A percentile compares a stretch with the other conserved stretches of the same genome.
These are phyloP conservation scores for Astyanax mexicanus DNA, from an alignment of 2,797 vertebrate genomes.

Conservation along the genomic window DNA sequence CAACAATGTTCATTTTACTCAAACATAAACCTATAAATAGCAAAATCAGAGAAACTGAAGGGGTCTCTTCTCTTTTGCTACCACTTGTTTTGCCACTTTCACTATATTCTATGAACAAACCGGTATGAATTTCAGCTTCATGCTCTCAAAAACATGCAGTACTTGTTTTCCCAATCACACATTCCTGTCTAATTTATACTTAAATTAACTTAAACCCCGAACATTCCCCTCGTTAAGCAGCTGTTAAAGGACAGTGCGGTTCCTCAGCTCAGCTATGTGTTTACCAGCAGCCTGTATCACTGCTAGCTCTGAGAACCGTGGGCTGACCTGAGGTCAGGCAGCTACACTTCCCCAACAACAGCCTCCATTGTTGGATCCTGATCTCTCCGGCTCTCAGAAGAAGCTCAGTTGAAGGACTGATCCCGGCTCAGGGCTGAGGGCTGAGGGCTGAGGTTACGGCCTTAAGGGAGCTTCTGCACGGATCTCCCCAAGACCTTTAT, in stretches of 20 bases:
- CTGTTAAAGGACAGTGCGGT: conserved; percentile 49
- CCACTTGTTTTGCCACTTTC: no score
- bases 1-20: no score
- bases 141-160: not conserved
- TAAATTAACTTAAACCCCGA: not conserved
- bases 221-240: conserved; percentile 2
- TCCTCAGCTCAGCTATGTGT: conserved; percentile 61
- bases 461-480: conserved; percentile 6
- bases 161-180: not conserved
- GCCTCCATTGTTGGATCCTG: conserved; percentile 71
- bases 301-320: conserved; percentile 45
- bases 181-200: not conserved
- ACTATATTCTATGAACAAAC: not conserved
- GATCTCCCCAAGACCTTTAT: conserved; percentile 8
- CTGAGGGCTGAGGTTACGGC: conserved; percentile 20
- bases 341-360: conserved; percentile 71
- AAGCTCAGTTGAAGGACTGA: conserved; percentile 35
- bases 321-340: conserved; percentile 54
- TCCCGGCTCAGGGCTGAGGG: no score
- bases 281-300: conserved; percentile 38
- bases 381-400: conserved; percentile 39
- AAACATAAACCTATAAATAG: no score
- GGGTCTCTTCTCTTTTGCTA: no score
- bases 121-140: not conserved
- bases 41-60: no score